These are phyloP conservation scores for Diorhabda carinulata DNA, from an alignment of 1,140 invertebrate genomes.

Conservation along the genomic window DNA sequence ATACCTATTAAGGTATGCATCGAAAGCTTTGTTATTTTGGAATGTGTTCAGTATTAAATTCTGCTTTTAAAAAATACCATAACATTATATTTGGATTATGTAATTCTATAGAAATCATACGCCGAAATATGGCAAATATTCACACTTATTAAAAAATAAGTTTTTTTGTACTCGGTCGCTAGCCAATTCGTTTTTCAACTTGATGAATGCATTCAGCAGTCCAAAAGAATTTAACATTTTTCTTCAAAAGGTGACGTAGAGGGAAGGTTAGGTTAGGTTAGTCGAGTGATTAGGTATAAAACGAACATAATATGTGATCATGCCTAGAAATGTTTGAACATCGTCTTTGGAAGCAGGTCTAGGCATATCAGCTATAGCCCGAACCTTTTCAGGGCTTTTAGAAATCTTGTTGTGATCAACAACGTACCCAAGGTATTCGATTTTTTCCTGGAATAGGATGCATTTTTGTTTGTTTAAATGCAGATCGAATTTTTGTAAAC, in stretches of 20 bases:
- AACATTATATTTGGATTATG: conserved; percentile 7
- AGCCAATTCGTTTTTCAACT: conserved; percentile 5
- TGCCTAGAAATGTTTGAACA: conserved; percentile 39
- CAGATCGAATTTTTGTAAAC: too few species aligned
- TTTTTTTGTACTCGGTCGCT: conserved; percentile 4
- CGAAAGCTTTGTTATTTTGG: conserved; percentile 43
- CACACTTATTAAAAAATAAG: conserved; percentile 4
- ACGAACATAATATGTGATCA: conserved; percentile 39
- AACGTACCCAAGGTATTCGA: conserved; percentile 29
- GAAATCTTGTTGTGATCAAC: not conserved
- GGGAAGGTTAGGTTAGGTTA: conserved; percentile 26
- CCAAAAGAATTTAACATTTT: too few species aligned
- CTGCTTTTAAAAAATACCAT: conserved; percentile 25
- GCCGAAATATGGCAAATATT: not conserved
- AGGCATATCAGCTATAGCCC: conserved; percentile 32
- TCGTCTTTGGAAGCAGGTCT: conserved; percentile 26
- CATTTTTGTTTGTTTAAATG: conserved; percentile 19
- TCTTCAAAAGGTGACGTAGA: conserved; percentile 11
- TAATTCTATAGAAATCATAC: conserved; percentile 12
- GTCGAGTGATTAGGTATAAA: conserved; percentile 40
- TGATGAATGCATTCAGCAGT: too few species aligned
- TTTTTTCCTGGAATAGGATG: conserved; percentile 21
- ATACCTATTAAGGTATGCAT: conserved; percentile 51
- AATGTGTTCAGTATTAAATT: conserved; percentile 49
- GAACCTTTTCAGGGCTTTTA: conserved; percentile 28